phyloP scores from a whole-genome alignment of 2,797 vertebrate species.

The Girardinus metallicus region DNA sequence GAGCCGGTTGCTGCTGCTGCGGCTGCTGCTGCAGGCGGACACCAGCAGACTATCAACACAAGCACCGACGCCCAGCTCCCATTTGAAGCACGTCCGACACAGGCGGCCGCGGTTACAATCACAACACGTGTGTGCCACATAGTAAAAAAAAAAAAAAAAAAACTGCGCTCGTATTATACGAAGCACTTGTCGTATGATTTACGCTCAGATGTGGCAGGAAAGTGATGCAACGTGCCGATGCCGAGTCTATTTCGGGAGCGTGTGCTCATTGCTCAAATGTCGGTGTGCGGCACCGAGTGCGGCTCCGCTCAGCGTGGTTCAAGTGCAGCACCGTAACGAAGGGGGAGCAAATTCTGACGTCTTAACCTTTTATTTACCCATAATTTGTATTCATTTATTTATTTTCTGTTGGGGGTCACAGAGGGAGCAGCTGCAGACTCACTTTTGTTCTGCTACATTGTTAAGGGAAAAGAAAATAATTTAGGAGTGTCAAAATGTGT shows the following conservation, averaged over 20 bases:
- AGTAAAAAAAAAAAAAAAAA: background rate
- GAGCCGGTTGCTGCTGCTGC: conserved; percentile 35
- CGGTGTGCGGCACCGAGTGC: conserved; percentile 12
- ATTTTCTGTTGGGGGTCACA: background rate
- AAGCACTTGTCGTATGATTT: conserved; percentile 38
- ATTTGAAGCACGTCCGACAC: conserved; percentile 6
- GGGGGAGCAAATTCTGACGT: background rate
- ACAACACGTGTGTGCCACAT: background rate
- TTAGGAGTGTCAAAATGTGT: background rate
- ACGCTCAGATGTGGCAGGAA: conserved; percentile 39
- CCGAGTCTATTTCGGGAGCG: conserved; percentile 47
- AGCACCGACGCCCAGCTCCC: conserved; percentile 23
- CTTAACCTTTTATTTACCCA: background rate
- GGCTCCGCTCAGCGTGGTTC: conserved; percentile 16
- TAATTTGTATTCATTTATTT: background rate
- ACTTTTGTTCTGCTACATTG: background rate
- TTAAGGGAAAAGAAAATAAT: background rate
- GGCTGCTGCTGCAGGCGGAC: conserved; percentile 39
- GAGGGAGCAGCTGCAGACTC: background rate
- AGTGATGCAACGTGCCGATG: conserved; percentile 59
- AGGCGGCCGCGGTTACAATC: background rate
- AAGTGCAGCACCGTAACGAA: background rate
- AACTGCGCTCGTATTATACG: background rate
- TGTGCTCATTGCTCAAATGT: conserved; percentile 38
- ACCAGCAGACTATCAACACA: conserved; percentile 32